These are phyloP conservation scores for Paramisgurnus dabryanus DNA, from an alignment of 2,113 vertebrate species.

Conservation along the genomic window DNA sequence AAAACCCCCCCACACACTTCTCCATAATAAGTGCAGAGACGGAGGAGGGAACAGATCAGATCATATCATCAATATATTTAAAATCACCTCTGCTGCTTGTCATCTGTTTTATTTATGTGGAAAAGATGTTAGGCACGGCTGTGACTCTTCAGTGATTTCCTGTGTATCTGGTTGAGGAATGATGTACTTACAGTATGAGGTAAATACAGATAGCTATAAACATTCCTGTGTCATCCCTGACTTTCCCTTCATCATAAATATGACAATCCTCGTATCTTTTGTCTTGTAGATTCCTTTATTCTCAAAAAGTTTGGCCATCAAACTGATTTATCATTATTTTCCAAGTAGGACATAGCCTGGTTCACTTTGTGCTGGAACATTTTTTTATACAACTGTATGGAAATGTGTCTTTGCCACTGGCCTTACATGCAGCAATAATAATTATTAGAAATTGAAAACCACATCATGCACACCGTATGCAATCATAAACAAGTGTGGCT, in stretches of 20 bases:
- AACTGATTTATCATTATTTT: neutral
- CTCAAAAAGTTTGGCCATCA: neutral
- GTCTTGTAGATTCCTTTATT: neutral
- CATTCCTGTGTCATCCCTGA: neutral
- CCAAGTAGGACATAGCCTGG: neutral
- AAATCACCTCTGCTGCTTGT: constrained; percentile 25
- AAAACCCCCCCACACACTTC: constrained; percentile 36
- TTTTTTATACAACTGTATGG: neutral
- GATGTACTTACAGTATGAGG: neutral
- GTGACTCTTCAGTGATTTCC: neutral
- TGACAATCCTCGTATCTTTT: neutral
- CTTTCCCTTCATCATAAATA: constrained; percentile 6
- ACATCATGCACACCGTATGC: too few relatives aligned
- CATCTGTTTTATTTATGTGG: constrained; percentile 36
- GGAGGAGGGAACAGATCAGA: neutral
- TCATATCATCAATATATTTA: constrained; percentile 48
- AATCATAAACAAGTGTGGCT: too few relatives aligned
- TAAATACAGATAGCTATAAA: constrained; percentile 14
- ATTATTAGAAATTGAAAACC: too few relatives aligned
- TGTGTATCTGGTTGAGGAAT: neutral
- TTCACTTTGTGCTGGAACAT: neutral
- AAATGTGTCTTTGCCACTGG: too few relatives aligned
- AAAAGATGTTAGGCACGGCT: constrained; percentile 6
- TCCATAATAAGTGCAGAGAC: neutral
- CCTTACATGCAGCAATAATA: too few relatives aligned